phyloP scores from a whole-genome alignment of 1,140 invertebrate species.

The Cydia fagiglandana region DNA sequence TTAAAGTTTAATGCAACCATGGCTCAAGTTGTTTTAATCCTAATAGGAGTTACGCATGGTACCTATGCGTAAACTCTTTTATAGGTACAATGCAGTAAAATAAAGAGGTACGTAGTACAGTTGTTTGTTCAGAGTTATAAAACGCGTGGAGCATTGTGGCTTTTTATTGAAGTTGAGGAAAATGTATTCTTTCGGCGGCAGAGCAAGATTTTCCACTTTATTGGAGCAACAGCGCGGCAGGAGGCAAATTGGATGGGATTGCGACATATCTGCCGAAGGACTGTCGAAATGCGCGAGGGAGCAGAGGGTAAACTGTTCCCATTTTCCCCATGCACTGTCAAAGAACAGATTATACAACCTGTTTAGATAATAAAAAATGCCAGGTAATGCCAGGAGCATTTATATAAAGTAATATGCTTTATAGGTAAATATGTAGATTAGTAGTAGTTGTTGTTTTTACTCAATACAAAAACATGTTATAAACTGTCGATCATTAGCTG shows the following conservation, averaged over 20 bases:
- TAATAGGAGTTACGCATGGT: background rate
- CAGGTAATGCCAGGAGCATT: background rate
- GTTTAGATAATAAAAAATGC: conserved; percentile 43
- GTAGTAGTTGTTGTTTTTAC: background rate
- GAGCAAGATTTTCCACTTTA: conserved; percentile 72
- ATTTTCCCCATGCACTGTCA: conserved; percentile 53
- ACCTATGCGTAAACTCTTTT: background rate
- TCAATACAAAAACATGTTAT: background rate
- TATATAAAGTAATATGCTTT: background rate
- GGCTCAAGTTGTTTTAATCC: background rate
- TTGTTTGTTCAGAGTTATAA: conserved; percentile 25
- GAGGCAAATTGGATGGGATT: conserved; percentile 75
- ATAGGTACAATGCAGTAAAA: background rate
- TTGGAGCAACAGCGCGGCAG: conserved; percentile 61
- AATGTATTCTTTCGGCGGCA: conserved; percentile 66
- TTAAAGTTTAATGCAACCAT: background rate
- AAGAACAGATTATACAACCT: conserved; percentile 53
- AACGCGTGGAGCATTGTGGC: conserved; percentile 35
- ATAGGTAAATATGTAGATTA: background rate
- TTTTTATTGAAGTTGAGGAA: conserved; percentile 60
- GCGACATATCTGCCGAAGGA: conserved; percentile 69
- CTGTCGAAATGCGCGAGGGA: conserved; percentile 60
- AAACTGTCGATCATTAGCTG: background rate
- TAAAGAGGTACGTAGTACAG: conserved; percentile 8
- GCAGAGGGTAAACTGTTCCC: conserved; percentile 63